Percentiles rank a stretch among this genome's conserved stretches.
Evolutionary conservation across 1,140 invertebrate genomes (phyloP).

Genomic region (Drosophila nebulosa): DNA sequence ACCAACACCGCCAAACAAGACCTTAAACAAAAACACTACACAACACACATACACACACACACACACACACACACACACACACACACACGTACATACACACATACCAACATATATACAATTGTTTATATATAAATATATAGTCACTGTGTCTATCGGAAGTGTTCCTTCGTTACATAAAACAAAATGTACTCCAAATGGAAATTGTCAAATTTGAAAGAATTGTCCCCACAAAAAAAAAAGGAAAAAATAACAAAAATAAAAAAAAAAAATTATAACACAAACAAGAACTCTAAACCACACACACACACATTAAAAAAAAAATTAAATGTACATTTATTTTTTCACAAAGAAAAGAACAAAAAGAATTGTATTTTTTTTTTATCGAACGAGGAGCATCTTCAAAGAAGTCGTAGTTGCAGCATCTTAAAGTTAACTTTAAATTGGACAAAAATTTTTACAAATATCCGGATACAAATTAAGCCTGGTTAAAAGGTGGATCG

Average conservation of each 20-base stretch:
- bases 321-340: constrained; percentile 43
- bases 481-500: no score
- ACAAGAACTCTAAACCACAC: background rate
- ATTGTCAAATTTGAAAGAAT: constrained; percentile 30
- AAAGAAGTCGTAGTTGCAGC: no score
- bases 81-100: background rate
- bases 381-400: no score
- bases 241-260: background rate
- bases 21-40: background rate
- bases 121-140: background rate
- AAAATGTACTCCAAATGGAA: constrained; percentile 13
- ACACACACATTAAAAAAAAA: constrained; percentile 6
- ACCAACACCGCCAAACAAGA: background rate
- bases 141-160: background rate
- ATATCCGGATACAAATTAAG: no score
- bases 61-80: background rate
- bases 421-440: no score
- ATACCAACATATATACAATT: background rate
- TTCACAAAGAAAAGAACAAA: constrained; percentile 14
- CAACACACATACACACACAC: background rate
- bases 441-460: no score
- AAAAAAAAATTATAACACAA: background rate
- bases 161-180: background rate
- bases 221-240: background rate
- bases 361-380: no score